Conservation (phyloP, 2,888 invertebrate genomes). For the Noctua comes region DNA sequence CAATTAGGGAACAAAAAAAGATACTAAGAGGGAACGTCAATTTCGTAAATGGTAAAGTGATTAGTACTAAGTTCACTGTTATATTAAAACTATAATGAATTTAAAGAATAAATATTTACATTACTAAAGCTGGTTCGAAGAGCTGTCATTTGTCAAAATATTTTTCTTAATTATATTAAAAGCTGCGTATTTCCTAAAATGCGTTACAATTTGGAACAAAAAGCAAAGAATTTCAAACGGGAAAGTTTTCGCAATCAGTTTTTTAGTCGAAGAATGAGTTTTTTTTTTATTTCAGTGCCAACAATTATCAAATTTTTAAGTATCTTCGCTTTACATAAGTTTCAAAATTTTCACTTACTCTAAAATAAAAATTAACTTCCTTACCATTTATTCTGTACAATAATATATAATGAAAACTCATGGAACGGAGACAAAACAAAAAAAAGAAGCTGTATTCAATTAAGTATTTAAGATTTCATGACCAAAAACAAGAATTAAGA, state of each 20-base stretch:
- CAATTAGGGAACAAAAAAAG: slow-evolving; percentile 25
- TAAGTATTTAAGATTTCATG: background rate
- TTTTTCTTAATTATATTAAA: slow-evolving; percentile 37
- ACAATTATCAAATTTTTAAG: slow-evolving; percentile 68
- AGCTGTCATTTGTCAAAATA: slow-evolving; percentile 45
- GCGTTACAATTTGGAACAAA: slow-evolving; percentile 47
- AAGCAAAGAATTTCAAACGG: slow-evolving; percentile 20
- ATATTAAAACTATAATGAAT: slow-evolving; percentile 46
- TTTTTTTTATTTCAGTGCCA: slow-evolving; percentile 41
- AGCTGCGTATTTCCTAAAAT: slow-evolving; percentile 45
- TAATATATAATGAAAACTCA: slow-evolving; percentile 68
- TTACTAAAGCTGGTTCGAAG: slow-evolving; percentile 65
- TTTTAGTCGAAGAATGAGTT: slow-evolving; percentile 25
- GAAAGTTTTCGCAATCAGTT: slow-evolving; percentile 52
- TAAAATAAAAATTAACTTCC: slow-evolving; percentile 70
- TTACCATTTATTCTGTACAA: slow-evolving; percentile 75
- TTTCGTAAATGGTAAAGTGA: slow-evolving; percentile 51
- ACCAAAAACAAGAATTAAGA: slow-evolving; percentile 8
- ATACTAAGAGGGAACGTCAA: slow-evolving; percentile 31
- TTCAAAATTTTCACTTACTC: slow-evolving; percentile 57
- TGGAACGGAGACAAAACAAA: slow-evolving; percentile 72
- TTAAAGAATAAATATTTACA: slow-evolving; percentile 68
- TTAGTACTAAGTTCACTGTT: slow-evolving; percentile 67
- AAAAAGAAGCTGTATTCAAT: slow-evolving; percentile 21
- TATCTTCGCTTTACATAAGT: slow-evolving; percentile 71